phyloP scores from a whole-genome alignment of 2,797 vertebrate species.

The Masticophis lateralis region DNA sequence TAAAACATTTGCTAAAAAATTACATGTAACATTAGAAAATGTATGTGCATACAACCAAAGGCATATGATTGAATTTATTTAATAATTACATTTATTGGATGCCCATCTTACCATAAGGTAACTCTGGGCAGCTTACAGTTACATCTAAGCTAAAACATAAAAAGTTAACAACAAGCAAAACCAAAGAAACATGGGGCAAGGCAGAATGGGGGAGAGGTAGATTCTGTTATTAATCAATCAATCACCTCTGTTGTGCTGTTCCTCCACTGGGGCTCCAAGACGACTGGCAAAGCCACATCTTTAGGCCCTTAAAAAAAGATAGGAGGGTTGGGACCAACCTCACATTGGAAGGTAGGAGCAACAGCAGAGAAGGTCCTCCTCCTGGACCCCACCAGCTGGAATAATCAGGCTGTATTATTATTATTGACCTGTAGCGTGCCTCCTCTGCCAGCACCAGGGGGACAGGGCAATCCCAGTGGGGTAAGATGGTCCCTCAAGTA shows the following conservation, averaged over 20 bases:
- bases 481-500: neutral
- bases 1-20: neutral
- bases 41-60: neutral
- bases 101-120: neutral
- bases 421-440: neutral
- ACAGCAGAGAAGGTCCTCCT: neutral
- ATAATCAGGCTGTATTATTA: neutral
- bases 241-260: neutral
- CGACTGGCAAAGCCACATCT: neutral
- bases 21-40: neutral
- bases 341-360: neutral
- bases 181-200: neutral
- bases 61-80: neutral
- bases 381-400: neutral
- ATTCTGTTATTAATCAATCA: neutral
- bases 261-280: neutral
- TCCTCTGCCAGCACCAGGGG: neutral
- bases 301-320: neutral
- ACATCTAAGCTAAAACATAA: neutral
- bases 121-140: neutral
- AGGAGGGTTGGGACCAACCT: neutral
- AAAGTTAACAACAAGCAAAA: neutral
- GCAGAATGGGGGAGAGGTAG: neutral
- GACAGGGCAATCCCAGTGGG: neutral
- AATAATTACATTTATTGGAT: neutral